Percentiles rank a stretch among this genome's conserved stretches.
Conservation (phyloP, 2,113 vertebrate species). For the Phasianus colchicus region DNA sequence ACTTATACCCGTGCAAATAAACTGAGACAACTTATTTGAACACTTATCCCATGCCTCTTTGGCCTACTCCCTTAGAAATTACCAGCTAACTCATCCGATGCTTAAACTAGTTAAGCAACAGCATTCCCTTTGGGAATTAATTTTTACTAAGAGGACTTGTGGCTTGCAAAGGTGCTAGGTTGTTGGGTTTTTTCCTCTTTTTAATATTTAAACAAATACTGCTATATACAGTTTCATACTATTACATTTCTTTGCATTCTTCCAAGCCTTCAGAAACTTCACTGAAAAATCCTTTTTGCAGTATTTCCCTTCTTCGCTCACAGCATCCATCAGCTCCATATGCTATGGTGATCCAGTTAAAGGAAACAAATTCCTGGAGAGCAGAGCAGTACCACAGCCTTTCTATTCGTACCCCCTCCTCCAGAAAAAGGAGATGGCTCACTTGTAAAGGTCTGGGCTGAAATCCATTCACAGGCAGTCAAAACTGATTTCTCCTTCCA, state of each 20-base stretch:
- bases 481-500: conserved; percentile 6
- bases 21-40: not conserved
- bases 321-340: not conserved
- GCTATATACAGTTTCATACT: not conserved
- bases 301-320: not conserved
- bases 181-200: not conserved
- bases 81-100: not conserved
- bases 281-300: not conserved
- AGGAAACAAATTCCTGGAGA: not conserved
- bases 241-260: not conserved
- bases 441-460: not conserved
- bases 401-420: not conserved
- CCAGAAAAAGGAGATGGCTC: not conserved
- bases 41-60: fast-evolving
- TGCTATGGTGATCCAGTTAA: not conserved
- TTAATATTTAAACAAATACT: not conserved
- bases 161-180: not conserved
- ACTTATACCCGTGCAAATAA: not conserved
- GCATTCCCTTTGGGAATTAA: not conserved
- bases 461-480: conserved; percentile 39
- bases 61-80: not conserved
- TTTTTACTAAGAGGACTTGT: not conserved
- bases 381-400: fast-evolving
- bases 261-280: not conserved
- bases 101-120: not conserved